Evolutionary conservation across 1,140 invertebrate species (phyloP).

Genomic region (Aporrectodea caliginosa): DNA sequence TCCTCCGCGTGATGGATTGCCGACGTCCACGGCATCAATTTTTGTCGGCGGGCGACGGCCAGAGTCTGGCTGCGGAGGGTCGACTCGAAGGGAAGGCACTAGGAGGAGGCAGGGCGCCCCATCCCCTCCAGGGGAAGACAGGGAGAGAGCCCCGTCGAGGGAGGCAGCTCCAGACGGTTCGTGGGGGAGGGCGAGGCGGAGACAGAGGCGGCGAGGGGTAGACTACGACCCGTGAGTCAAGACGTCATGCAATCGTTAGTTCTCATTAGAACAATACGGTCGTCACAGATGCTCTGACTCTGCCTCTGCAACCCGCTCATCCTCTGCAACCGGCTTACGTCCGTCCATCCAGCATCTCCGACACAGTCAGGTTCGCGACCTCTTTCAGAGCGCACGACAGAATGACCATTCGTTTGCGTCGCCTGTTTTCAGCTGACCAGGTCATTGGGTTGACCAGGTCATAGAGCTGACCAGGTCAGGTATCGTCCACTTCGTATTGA

Average conservation of each 20-base stretch:
- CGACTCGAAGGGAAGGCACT: background rate
- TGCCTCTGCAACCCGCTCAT: constrained; percentile 35
- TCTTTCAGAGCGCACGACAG: too few relatives aligned
- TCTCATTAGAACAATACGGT: background rate
- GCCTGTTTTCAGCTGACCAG: too few relatives aligned
- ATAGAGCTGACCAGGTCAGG: too few relatives aligned
- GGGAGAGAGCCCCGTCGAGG: background rate
- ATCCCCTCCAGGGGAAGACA: background rate
- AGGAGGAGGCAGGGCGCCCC: background rate
- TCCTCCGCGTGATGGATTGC: too few relatives aligned
- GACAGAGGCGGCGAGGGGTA: background rate
- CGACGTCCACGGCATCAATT: background rate
- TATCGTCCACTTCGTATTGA: too few relatives aligned
- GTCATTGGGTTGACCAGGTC: too few relatives aligned
- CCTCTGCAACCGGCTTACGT: constrained; percentile 31
- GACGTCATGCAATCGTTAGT: background rate
- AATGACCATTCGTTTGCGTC: too few relatives aligned
- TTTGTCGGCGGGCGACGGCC: background rate
- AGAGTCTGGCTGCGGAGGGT: background rate
- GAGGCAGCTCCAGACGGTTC: too few relatives aligned
- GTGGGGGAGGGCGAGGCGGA: too few relatives aligned
- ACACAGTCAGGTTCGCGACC: too few relatives aligned
- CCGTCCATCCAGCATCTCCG: too few relatives aligned
- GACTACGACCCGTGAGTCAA: background rate
- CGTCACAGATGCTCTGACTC: constrained; percentile 27